Base-by-base conservation (phyloP, 2,113 vertebrate genomes). In the Eptesicus fuscus region DNA sequence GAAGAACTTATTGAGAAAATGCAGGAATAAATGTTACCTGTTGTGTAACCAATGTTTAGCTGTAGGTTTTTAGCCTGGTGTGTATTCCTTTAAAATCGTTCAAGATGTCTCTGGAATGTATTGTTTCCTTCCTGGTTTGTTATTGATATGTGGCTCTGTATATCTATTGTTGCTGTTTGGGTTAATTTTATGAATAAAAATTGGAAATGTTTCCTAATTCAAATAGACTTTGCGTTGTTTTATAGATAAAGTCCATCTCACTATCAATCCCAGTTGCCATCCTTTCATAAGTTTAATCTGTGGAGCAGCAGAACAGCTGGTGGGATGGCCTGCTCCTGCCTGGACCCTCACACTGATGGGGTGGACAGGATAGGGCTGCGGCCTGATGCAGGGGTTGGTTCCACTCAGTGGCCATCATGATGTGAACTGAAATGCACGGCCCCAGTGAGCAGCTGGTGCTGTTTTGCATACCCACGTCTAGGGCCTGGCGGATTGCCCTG, bases 1-100 rank as follows among this genome's bases (percentile, higher is more conserved):
- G 99, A 99, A 98, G 99, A 99, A 97, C 99, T 99, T 4, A 99
- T 99, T 11, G 99, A 99, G 97, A 99, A 99, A 97, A 99, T 99
- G 99, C 99, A 99, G 95, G 99, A 99, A 91, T 99, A 98, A 99
- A 97, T 16, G 91, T 96, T 80, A 30, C 97, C 97, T 97, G 61
- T 95, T 98, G 83, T 90, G 97, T 97, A 94, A 23, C 61, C 71
- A 95, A 84, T 98, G 99, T 99, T 99, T 99, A 95, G 93, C 96
- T 98, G 95, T 92, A 95, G 97, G 98, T 98, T 98, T 96, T 95
- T 84, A 74, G 97, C 32, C 42, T 78, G 0, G 5, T 92, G 71
- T 51, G 3, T 65, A 86, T 74, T 88, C 42, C 74, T 94, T 84
- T 53, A 63, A 40, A 90, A 69, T 9, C 49, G 30, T 51, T 63